phyloP scores from a whole-genome alignment of 2,888 invertebrate species.

The Thymelicus acteon region DNA sequence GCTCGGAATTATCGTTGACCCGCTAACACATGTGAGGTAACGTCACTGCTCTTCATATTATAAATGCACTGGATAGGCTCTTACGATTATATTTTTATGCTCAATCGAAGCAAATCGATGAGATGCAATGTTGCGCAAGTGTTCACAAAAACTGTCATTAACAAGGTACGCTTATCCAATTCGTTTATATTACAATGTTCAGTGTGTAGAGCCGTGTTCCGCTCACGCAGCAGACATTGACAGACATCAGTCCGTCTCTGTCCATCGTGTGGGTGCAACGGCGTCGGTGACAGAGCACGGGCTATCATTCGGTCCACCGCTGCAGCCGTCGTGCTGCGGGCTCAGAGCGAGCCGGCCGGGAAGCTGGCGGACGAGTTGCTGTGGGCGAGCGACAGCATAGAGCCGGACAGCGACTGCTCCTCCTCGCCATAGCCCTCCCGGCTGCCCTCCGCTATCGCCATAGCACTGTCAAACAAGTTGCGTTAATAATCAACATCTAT shows the following conservation, averaged over 20 bases:
- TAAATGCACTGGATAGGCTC: not conserved
- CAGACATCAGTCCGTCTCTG: too few relatives aligned
- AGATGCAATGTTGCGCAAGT: not conserved
- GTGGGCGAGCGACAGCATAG: conserved; percentile 97
- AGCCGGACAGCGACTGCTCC: conserved; percentile 96
- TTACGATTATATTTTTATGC: not conserved
- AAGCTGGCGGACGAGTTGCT: conserved; percentile 97
- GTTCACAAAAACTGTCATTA: not conserved
- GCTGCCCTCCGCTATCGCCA: conserved; percentile 96
- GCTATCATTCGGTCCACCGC: too few relatives aligned
- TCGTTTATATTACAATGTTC: not conserved
- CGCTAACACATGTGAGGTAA: not conserved
- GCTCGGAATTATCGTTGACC: conserved; percentile 2
- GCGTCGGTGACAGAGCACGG: too few relatives aligned
- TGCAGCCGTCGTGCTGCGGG: not conserved
- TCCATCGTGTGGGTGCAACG: too few relatives aligned
- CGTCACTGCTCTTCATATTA: not conserved
- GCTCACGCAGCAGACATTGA: too few relatives aligned
- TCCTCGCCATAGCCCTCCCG: conserved; percentile 95
- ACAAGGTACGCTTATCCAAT: not conserved
- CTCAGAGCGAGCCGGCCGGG: conserved; percentile 91
- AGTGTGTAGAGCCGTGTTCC: not conserved
- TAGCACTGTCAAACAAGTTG: conserved; percentile 86
- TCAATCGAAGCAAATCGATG: not conserved
- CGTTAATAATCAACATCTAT: not conserved